A percentile compares a stretch with the other conserved stretches of the same genome.
Evolutionary conservation across 2,797 vertebrate genomes (phyloP).

Genomic region (Mus caroli): DNA sequence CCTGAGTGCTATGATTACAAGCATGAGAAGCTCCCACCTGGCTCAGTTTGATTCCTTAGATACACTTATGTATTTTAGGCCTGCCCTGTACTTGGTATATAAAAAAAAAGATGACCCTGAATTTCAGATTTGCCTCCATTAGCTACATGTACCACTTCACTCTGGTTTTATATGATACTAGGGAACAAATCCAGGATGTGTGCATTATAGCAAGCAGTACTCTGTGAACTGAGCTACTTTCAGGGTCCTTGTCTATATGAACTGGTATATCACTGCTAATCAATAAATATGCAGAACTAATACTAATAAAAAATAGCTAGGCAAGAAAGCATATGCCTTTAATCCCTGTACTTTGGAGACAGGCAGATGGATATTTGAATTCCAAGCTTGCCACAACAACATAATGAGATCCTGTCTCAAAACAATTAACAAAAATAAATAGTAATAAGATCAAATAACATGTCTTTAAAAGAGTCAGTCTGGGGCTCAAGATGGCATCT

Average conservation of each 20-base stretch:
- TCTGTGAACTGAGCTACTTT: too few species aligned
- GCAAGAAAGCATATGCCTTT: neutral
- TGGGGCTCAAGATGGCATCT: neutral
- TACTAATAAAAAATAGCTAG: neutral
- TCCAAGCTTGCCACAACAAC: neutral
- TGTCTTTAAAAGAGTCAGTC: neutral
- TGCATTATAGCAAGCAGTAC: neutral
- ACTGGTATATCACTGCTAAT: neutral
- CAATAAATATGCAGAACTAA: neutral
- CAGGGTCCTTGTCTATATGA: too few species aligned
- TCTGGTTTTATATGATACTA: neutral
- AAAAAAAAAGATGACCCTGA: neutral
- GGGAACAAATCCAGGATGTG: neutral
- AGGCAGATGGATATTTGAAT: neutral
- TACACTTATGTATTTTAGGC: neutral
- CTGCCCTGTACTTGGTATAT: neutral
- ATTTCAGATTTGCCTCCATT: neutral
- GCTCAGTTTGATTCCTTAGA: too few species aligned
- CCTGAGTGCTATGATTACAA: neutral
- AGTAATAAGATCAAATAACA: neutral
- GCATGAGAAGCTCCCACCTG: neutral
- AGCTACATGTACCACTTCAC: too few species aligned
- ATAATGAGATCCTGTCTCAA: neutral
- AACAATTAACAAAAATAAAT: neutral
- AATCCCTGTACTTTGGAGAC: neutral